A percentile compares a stretch with the other conserved stretches of the same genome.
These are phyloP conservation scores for Nowickia ferox DNA, from an alignment of 2,888 invertebrate species.

Conservation along the genomic window DNA sequence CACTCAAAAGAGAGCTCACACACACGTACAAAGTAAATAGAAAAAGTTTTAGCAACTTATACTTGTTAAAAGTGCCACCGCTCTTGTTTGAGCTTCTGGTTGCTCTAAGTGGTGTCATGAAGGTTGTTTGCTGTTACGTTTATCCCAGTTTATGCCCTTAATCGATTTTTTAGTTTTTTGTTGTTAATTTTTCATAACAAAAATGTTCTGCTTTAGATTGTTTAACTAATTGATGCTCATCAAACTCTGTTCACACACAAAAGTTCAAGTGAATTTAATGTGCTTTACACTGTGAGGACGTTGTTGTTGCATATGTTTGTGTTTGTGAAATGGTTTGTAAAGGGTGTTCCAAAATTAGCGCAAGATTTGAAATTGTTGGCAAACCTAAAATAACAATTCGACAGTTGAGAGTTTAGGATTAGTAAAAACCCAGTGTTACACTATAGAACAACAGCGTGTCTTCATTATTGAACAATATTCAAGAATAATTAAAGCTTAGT, in stretches of 20 bases:
- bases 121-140: constrained; percentile 42
- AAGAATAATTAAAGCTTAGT: no score
- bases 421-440: no score
- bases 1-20: neutral
- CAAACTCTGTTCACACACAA: neutral
- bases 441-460: no score
- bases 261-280: constrained; percentile 51
- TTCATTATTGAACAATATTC: no score
- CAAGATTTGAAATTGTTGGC: no score
- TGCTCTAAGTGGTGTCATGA: constrained; percentile 52
- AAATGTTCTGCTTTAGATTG: constrained; percentile 49
- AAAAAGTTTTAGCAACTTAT: neutral
- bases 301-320: constrained; percentile 5
- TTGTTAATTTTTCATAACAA: neutral
- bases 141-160: constrained; percentile 46
- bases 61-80: constrained; percentile 1
- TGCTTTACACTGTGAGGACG: constrained; percentile 41
- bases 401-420: no score
- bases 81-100: constrained; percentile 43
- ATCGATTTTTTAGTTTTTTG: constrained; percentile 3
- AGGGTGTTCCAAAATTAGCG: no score
- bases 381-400: no score
- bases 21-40: neutral
- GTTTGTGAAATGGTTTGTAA: neutral
- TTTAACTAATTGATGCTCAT: constrained; percentile 59